Conservation (phyloP, 2,888 invertebrate genomes). For the Therioaphis trifolii region DNA sequence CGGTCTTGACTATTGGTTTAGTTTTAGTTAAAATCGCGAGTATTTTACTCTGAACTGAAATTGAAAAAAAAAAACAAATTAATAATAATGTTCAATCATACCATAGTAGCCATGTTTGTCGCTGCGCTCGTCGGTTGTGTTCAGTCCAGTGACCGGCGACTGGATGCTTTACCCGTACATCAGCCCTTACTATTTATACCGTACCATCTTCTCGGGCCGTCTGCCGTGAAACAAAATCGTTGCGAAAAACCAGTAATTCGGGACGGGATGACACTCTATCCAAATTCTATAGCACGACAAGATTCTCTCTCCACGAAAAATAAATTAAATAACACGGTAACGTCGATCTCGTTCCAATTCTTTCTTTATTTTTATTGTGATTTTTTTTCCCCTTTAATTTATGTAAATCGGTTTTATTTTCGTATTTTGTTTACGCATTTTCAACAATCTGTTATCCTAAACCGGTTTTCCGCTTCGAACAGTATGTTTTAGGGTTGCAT, state of each 20-base stretch:
- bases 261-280: neutral
- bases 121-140: neutral
- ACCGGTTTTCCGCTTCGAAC: neutral
- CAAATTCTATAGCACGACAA: too few relatives aligned
- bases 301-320: neutral
- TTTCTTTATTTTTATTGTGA: too few relatives aligned
- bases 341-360: neutral
- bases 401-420: neutral
- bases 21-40: too few relatives aligned
- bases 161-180: neutral
- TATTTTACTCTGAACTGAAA: neutral
- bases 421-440: neutral
- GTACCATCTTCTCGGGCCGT: neutral
- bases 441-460: neutral
- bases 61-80: neutral
- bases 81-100: neutral
- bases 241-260: slow-evolving; percentile 7
- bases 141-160: neutral
- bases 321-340: too few relatives aligned
- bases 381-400: neutral
- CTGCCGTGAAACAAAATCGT: neutral
- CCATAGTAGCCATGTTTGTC: slow-evolving; percentile 2
- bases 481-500: neutral
- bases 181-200: neutral
- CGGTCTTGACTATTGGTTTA: too few relatives aligned